Evolutionary conservation across 2,113 vertebrate species (phyloP), one percentile per base, ranked within the genome.

Genomic region (Salvelinus namaycush): DNA sequence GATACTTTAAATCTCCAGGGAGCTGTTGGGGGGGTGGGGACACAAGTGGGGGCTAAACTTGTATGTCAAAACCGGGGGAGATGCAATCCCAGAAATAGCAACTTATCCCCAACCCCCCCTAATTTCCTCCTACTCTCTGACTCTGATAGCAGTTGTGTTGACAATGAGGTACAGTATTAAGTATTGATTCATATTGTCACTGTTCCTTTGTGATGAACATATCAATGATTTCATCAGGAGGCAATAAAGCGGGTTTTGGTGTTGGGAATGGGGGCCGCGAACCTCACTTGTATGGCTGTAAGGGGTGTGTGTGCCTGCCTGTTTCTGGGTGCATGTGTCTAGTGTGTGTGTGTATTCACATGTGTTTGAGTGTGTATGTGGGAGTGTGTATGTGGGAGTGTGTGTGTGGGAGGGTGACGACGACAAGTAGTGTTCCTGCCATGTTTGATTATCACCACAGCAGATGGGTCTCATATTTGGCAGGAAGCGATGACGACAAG

Each of bases 381-480:
- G 3, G 13, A n/a, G 26, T 29, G 24, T 44, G 39, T 7, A 34
- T 34, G 34, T 34, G n/a, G 18, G 51, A 22, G 70, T 31, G 49
- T 26, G n/a, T 22, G 2, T 5, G 74, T 74, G 74, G 70, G 26
- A 78, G 72, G 6, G 16, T 73, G 70, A 16, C 68, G 73, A 72
- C 54, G 76, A 73, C 83, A 80, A 78, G 75, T 76, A 71, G 83
- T 87, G 84, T 87, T 73, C 75, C 79, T 80, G 84, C 76, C 88
- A 76, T 90, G 83, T 86, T 82, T 87, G 78, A 90, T 91, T 87
- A 86, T 79, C 73, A 66, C 72, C 62, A 4, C 24, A 64, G 79
- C 84, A 88, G 82, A 90, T 90, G 82, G 88, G 51, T 81, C 73
- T 16, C 51, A 49, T 57, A 78, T 89, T 81, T 84, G 74, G 20